Evolutionary conservation across 2,113 vertebrate species (phyloP), one percentile per base, ranked within the genome.

Genomic region (Syngnathus typhle): DNA sequence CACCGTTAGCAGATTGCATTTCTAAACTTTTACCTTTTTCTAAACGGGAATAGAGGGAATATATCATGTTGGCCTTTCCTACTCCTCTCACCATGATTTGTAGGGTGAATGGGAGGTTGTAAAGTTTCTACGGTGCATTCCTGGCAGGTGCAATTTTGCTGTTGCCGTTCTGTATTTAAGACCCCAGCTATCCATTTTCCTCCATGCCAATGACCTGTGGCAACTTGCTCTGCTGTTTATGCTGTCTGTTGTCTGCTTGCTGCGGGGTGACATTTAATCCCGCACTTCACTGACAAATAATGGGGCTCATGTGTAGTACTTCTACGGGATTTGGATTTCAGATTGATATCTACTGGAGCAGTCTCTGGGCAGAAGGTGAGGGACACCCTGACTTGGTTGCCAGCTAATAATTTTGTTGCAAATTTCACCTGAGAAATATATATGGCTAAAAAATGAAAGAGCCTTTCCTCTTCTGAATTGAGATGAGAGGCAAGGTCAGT

Each of bases 121-220:
- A 72, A 76, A 80, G 74, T 81, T 69, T 75, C 78, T 65, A 65
- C 67, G 72, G 59, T 66, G 68, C 70, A 18, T 77, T 68, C 72
- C 71, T 88, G 82, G 72, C 73, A 75, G 77, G 70, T 77, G 55
- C 65, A 74, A 80, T 88, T 83, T 82, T 66, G 55, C 75, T 37
- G 58, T 12, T 38, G 67, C 70, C 58, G 76, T 76, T 82, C 44
- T 18, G 68, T 67, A 68, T 85, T 67, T 69, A 54, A 62, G 60
- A 71, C 51, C 18, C 2, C 6, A 69, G 52, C 49, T 58, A 89
- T 91, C 79, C 64, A 66, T 90, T 88, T 72, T 71, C 67, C 72
- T 73, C 61, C 52, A 59, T 47, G 43, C 36, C 65, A 69, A 55
- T 75, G 70, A 68, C 74, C 69, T 75, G 62, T 60, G 55, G 18